phyloP scores from a whole-genome alignment of 2,113 vertebrate species.

The Buteo buteo region DNA sequence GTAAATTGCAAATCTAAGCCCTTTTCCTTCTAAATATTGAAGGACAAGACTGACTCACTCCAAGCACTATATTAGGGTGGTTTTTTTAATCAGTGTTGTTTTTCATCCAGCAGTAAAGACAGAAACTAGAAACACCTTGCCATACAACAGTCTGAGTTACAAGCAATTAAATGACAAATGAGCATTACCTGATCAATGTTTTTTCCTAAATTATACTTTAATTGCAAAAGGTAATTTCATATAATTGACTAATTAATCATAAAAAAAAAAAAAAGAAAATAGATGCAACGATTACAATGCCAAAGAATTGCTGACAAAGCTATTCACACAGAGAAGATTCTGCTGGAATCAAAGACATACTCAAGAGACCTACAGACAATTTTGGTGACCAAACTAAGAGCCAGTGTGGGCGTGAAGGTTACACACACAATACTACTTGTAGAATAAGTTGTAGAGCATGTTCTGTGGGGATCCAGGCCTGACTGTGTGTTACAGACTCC shows the following conservation, averaged over 20 bases:
- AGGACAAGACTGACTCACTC: conserved; percentile 12
- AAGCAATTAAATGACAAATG: conserved; percentile 38
- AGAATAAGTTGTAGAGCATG: neutral
- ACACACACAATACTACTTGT: neutral
- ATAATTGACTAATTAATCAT: conserved; percentile 54
- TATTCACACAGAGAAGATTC: neutral
- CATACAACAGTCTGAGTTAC: neutral
- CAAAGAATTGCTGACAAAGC: neutral
- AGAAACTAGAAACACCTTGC: neutral
- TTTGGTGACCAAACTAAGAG: neutral
- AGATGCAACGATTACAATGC: neutral
- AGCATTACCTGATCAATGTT: neutral
- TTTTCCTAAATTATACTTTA: conserved; percentile 52
- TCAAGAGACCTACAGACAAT: neutral
- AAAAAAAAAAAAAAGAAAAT: conserved; percentile 37
- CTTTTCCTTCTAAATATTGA: neutral
- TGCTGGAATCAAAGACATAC: neutral
- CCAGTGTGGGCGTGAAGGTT: neutral
- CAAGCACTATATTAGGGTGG: neutral
- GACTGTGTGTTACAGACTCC: neutral
- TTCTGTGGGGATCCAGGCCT: neutral
- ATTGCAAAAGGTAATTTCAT: conserved; percentile 57
- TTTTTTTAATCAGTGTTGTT: neutral
- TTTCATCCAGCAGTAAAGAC: neutral
- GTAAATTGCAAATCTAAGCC: neutral